A percentile compares a stretch with the other conserved stretches of the same genome.
Evolutionary conservation across 1,140 invertebrate genomes (phyloP).

Genomic region (Goniozus legneri): DNA sequence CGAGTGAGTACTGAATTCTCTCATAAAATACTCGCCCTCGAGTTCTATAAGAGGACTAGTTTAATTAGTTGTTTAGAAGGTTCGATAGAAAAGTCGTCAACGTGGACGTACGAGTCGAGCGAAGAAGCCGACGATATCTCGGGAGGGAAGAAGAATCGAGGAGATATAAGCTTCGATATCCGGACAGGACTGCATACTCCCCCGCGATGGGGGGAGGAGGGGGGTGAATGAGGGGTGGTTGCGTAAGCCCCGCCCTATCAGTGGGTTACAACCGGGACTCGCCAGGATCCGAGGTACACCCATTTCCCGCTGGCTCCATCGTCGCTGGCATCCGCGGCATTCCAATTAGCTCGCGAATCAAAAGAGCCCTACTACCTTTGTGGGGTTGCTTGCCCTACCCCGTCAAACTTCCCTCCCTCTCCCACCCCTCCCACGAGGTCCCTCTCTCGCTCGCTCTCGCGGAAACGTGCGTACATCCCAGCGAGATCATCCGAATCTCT

Average conservation of each 20-base stretch:
- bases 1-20: too few species aligned
- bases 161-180: constrained; percentile 34
- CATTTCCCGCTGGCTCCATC: constrained; percentile 42
- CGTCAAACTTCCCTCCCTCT: constrained; percentile 29
- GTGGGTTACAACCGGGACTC: constrained; percentile 36
- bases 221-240: too few species aligned
- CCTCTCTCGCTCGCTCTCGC: constrained; percentile 18
- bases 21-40: too few species aligned
- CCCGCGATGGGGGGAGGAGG: constrained; percentile 20
- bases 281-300: constrained; percentile 38
- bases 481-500: not conserved
- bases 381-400: constrained; percentile 36
- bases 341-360: constrained; percentile 56
- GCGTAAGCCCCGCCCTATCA: constrained; percentile 48
- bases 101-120: too few species aligned
- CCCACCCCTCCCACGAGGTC: constrained; percentile 7
- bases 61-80: too few species aligned
- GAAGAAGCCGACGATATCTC: too few species aligned
- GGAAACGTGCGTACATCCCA: not conserved
- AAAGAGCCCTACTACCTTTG: constrained; percentile 54
- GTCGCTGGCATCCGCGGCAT: constrained; percentile 53
- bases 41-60: too few species aligned
- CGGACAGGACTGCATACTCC: constrained; percentile 25
- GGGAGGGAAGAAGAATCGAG: constrained; percentile 16
- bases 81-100: too few species aligned